These are phyloP conservation scores for Sycobia sp. DNA, from an alignment of 1,140 invertebrate species.

Conservation along the genomic window DNA sequence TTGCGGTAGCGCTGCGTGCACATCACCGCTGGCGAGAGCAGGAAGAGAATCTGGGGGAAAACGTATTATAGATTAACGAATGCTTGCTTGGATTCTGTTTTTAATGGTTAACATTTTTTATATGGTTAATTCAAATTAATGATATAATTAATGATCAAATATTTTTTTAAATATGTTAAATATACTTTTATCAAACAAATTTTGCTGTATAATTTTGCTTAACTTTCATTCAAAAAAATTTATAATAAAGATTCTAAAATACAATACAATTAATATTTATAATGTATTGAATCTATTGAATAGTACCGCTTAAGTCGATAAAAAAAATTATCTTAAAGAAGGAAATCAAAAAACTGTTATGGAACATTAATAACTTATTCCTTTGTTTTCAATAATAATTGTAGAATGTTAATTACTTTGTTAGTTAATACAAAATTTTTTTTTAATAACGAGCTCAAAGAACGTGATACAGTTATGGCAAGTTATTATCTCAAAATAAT, in stretches of 20 bases:
- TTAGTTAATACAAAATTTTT: too few species aligned
- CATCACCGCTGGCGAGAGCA: constrained; percentile 44
- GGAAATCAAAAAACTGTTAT: not conserved
- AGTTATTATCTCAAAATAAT: too few species aligned
- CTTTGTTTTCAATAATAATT: not conserved
- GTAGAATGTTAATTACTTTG: too few species aligned
- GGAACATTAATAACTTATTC: not conserved
- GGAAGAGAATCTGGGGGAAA: constrained; percentile 47
- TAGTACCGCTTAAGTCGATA: too few species aligned
- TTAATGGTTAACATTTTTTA: not conserved
- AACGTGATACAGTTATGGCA: too few species aligned
- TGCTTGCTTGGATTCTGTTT: not conserved
- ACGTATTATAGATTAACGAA: too few species aligned
- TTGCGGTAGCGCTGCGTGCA: constrained; percentile 42
- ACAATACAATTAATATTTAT: not conserved
- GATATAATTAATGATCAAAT: not conserved
- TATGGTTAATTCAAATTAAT: not conserved
- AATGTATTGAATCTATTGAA: not conserved
- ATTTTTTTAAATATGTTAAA: constrained; percentile 3
- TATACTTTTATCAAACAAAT: not conserved
- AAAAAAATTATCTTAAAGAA: too few species aligned
- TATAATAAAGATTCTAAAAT: not conserved
- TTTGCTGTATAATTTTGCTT: not conserved
- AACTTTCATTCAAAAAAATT: not conserved
- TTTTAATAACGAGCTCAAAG: too few species aligned